Conservation (phyloP, 2,888 invertebrate genomes). For the Macrophya alboannulata region DNA sequence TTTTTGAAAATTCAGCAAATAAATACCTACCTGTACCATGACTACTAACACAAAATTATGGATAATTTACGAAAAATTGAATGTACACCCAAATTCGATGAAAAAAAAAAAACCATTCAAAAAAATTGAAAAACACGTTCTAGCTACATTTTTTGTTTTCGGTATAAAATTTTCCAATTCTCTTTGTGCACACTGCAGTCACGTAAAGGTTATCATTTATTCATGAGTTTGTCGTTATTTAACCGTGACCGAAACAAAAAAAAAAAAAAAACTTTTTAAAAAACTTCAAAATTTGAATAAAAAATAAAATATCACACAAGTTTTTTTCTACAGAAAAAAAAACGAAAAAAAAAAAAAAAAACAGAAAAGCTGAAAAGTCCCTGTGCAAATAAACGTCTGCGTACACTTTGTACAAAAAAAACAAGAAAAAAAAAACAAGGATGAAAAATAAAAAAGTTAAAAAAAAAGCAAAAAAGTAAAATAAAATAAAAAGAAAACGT, state of each 20-base stretch:
- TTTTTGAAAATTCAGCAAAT: neutral
- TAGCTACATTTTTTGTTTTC: no score
- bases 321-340: neutral
- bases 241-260: neutral
- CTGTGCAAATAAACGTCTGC: neutral
- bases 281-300: neutral
- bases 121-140: neutral
- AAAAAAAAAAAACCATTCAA: neutral
- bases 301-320: neutral
- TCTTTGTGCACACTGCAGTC: no score
- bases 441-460: neutral
- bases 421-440: neutral
- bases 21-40: no score
- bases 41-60: no score
- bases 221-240: neutral
- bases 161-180: neutral
- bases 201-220: neutral
- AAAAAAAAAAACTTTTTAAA: neutral
- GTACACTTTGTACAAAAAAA: neutral
- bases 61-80: neutral
- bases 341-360: no score
- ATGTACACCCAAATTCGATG: neutral
- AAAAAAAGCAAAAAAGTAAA: neutral
- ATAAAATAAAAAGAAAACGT: neutral
- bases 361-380: neutral